Conservation (phyloP, 2,888 invertebrate genomes). For the Ctenicera cuprea region DNA sequence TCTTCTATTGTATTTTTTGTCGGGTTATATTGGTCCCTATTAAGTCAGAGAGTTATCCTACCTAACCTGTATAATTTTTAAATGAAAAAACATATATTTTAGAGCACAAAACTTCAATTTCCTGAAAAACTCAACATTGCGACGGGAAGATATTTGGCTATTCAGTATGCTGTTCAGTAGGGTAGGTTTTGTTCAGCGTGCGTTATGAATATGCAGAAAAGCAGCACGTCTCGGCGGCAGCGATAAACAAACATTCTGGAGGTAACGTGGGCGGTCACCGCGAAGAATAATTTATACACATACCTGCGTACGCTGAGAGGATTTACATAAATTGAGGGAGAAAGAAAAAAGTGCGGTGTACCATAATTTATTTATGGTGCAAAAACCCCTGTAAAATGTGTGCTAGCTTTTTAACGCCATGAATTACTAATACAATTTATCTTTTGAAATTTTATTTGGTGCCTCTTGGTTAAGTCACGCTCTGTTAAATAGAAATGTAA, state of each 20-base stretch:
- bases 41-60: no score
- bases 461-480: neutral
- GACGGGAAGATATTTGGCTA: constrained; percentile 2
- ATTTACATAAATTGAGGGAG: constrained; percentile 44
- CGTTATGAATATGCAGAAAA: constrained; percentile 50
- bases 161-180: constrained; percentile 36
- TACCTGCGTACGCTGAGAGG: constrained; percentile 43
- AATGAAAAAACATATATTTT: neutral
- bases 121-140: constrained; percentile 2
- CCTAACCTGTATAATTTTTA: neutral
- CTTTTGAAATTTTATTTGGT: neutral
- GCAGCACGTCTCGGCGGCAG: constrained; percentile 45
- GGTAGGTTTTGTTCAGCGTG: constrained; percentile 38
- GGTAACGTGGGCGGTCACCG: constrained; percentile 47
- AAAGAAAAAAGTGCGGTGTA: constrained; percentile 28
- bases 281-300: constrained; percentile 49
- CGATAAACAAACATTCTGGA: constrained; percentile 48
- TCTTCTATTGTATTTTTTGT: no score
- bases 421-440: constrained; percentile 33
- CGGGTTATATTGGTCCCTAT: no score
- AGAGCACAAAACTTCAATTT: constrained; percentile 17
- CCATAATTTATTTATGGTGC: constrained; percentile 41
- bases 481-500: neutral
- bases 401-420: constrained; percentile 33
- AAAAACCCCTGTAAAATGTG: constrained; percentile 35